Conservation (phyloP, 2,888 invertebrate species). For the Caenorhabditis imperialis region DNA sequence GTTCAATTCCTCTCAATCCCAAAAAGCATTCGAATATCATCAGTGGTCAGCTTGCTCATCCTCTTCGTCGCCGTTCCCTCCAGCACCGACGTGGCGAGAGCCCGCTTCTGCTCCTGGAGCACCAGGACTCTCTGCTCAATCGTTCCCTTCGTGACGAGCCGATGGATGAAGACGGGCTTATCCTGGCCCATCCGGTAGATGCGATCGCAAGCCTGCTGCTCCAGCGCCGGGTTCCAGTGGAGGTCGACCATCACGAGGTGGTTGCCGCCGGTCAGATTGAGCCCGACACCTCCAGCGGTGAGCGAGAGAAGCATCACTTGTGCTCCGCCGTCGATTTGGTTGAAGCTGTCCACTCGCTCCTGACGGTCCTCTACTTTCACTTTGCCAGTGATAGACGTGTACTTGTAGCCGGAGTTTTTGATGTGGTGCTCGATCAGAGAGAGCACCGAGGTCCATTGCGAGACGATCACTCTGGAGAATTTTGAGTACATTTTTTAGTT, state of each 20-base stretch:
- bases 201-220: constrained; percentile 93
- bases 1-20: constrained; percentile 51
- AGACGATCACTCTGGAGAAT: constrained; percentile 84
- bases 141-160: constrained; percentile 88
- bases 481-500: neutral
- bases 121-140: constrained; percentile 89
- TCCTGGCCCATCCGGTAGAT: constrained; percentile 92
- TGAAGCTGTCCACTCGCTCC: constrained; percentile 83
- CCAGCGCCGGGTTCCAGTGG: constrained; percentile 96
- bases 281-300: constrained; percentile 93
- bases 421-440: constrained; percentile 85
- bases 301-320: constrained; percentile 87
- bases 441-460: constrained; percentile 92
- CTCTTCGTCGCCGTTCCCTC: constrained; percentile 72
- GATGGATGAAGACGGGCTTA: constrained; percentile 87
- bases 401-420: constrained; percentile 67
- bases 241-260: constrained; percentile 91
- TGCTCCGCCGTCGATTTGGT: constrained; percentile 82
- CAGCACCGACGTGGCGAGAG: constrained; percentile 82
- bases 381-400: constrained; percentile 85
- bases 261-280: constrained; percentile 93
- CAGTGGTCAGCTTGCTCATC: constrained; percentile 70
- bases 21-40: constrained; percentile 72
- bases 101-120: constrained; percentile 87
- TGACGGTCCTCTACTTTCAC: constrained; percentile 81